phyloP scores from a whole-genome alignment of 1,140 invertebrate genomes.

The Chironomus tepperi region DNA sequence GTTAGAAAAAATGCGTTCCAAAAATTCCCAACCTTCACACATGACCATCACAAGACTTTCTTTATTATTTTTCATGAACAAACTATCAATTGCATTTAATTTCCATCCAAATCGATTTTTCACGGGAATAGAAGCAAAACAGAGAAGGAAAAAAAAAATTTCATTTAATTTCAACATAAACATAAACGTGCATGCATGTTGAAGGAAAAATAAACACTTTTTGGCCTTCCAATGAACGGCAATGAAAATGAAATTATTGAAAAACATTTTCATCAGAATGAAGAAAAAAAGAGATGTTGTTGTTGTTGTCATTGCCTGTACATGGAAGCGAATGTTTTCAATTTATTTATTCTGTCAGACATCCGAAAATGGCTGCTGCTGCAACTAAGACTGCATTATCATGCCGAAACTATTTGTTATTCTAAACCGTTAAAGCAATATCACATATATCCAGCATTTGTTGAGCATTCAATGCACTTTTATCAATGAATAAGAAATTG shows the following conservation, averaged over 20 bases:
- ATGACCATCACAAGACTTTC: no score
- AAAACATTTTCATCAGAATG: not conserved
- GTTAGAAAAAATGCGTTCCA: no score
- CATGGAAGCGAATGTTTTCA: not conserved
- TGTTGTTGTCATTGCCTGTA: not conserved
- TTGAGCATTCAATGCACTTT: not conserved
- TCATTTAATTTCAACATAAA: constrained; percentile 9
- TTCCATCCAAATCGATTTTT: constrained; percentile 8
- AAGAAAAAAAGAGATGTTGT: not conserved
- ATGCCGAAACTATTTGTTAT: not conserved
- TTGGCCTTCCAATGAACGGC: not conserved
- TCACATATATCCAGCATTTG: not conserved
- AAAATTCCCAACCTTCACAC: no score
- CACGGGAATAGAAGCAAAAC: not conserved
- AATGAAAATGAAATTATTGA: not conserved
- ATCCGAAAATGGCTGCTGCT: not conserved
- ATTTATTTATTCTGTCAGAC: not conserved
- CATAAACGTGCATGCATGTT: not conserved
- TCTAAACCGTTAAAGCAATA: not conserved
- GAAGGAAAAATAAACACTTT: not conserved
- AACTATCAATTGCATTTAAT: constrained; percentile 14
- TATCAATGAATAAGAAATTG: not conserved
- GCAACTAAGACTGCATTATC: not conserved
- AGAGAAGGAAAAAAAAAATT: not conserved
- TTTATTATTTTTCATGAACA: not conserved